These are phyloP conservation scores for Neocrepidodera transversa DNA, from an alignment of 2,888 invertebrate species.

Conservation along the genomic window DNA sequence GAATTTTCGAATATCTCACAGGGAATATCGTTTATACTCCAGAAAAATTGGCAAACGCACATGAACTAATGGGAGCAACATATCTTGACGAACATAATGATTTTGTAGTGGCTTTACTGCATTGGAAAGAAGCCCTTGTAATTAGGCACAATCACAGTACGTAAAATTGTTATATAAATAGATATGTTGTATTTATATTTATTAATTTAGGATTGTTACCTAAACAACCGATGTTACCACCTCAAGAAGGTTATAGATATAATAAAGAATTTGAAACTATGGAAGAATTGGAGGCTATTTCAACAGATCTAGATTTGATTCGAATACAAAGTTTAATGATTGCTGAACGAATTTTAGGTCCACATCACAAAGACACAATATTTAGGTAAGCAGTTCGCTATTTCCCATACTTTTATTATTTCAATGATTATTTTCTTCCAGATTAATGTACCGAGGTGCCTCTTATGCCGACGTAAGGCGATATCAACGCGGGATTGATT, in stretches of 20 bases:
- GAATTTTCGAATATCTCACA: conserved; percentile 75
- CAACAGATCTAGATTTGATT: conserved; percentile 84
- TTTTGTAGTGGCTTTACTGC: conserved; percentile 70
- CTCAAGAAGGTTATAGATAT: conserved; percentile 70
- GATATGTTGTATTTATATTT: not conserved
- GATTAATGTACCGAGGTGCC: conserved; percentile 68
- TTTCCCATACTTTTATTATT: not conserved
- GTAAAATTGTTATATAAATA: conserved; percentile 4
- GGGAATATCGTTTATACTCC: conserved; percentile 68
- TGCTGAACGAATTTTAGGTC: conserved; percentile 85
- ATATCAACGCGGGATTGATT: conserved; percentile 84
- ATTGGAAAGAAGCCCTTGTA: conserved; percentile 83
- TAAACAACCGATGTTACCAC: conserved; percentile 66
- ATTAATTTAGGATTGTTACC: conserved; percentile 50
- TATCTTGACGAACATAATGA: conserved; percentile 89
- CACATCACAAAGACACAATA: conserved; percentile 85
- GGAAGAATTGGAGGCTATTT: conserved; percentile 76
- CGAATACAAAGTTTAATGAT: conserved; percentile 87
- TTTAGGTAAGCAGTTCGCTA: conserved; percentile 59
- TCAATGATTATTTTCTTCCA: conserved; percentile 35
- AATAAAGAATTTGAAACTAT: conserved; percentile 76
- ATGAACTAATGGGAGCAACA: conserved; percentile 87
- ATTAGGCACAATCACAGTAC: conserved; percentile 62
- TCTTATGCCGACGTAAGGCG: conserved; percentile 75
- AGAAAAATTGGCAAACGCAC: conserved; percentile 81